A percentile compares a stretch with the other conserved stretches of the same genome.
phyloP scores from a whole-genome alignment of 2,113 vertebrate species.

The Dicerorhinus sumatrensis region DNA sequence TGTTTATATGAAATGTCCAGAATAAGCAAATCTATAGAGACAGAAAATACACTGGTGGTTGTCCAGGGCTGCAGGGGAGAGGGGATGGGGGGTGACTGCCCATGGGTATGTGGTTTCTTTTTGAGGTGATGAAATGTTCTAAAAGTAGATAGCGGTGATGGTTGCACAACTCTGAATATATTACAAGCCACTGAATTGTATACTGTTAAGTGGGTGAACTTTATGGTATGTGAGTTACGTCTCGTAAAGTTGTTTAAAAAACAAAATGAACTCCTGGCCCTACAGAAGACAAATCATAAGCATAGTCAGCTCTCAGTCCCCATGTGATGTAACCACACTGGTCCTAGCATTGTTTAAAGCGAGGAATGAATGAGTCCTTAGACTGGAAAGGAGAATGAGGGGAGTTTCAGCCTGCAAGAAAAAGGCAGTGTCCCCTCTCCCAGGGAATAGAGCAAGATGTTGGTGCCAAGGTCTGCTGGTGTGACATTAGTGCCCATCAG shows the following conservation, averaged over 20 bases:
- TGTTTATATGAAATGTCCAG: neutral
- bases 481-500: fast-evolving
- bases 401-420: too few species aligned
- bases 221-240: neutral
- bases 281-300: neutral
- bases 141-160: neutral
- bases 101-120: neutral
- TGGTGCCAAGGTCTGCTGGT: fast-evolving
- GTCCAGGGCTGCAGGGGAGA: neutral
- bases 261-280: neutral
- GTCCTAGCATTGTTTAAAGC: fast-evolving
- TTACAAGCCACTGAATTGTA: neutral
- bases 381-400: neutral
- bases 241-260: neutral
- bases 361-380: neutral
- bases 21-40: neutral
- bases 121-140: neutral
- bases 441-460: neutral
- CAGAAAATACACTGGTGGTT: neutral
- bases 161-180: neutral
- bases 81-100: fast-evolving
- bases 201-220: neutral
- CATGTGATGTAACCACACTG: fast-evolving
- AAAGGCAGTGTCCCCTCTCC: neutral
- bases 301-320: neutral